Base-by-base conservation (phyloP, 2,888 invertebrate genomes). In the Heliconius charithonia region DNA sequence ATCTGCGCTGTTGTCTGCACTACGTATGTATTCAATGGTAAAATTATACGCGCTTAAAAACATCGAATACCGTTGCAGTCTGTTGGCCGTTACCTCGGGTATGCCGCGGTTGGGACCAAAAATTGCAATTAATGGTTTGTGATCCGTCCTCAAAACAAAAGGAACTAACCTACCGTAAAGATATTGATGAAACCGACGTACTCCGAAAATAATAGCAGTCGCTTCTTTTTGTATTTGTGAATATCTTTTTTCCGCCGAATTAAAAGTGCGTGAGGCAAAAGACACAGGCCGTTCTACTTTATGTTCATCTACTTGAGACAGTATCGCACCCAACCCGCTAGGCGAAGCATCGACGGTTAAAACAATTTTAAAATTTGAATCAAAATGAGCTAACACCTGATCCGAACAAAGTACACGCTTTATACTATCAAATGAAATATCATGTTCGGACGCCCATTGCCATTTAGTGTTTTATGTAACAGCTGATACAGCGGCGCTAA, bases 161-260 rank as follows among this genome's bases (percentile, higher is more conserved):
- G 84, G 85, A 10, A 56, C 76, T 0, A 82, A 69, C 19, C 84
- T 78, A 1, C 84, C 84, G 66, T 84, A 86, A 19, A 86, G 72
- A 85, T 82, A 65, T 22, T 56, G 22, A 16, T 56, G 56, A 56
- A 56, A 56, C 12, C 56, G 56, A 16, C 56, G 84, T 85, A 41
- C 37, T 41, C 37, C 37, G 37, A 41, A 41, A 41, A 41, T 41
- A 41, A 41, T 41, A 10, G 85, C 85, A 0, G 84, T 84, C 0
- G 85, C 86, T 62, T 86, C 85, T 32, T 84, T 85, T 79, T 41
- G 37, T 41, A 41, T 85, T 12, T 41, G 37, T 2, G 37, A 41
- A 41, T 41, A 41, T 41, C 37, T 41, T 41, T 41, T 41, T 12
- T 83, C 84, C 3, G 83, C 83, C 19, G 81, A 1, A 22, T 73